Evolutionary conservation across 2,797 vertebrate species (phyloP), one percentile per base, ranked within the genome.

Genomic region (Austrolebias charrua): DNA sequence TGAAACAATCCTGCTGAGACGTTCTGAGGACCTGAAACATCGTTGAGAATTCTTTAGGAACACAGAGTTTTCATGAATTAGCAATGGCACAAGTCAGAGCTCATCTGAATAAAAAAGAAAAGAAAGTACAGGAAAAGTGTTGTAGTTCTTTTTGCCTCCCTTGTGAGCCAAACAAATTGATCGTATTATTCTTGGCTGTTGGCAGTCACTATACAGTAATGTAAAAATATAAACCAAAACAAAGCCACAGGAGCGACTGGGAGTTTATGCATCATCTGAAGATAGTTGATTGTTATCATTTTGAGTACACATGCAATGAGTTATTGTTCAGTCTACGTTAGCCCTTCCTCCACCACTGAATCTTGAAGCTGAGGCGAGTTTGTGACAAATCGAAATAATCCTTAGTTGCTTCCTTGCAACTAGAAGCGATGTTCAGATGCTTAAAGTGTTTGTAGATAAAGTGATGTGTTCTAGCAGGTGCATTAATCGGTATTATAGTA

Each of bases 221-320:
- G 78, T 80, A 88, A 87, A 54, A 65, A 75, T 76, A 71, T 71
- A 81, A 85, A 85, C 80, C 74, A 84, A 78, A 86, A 89, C 66
- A 63, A 60, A 58, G 53, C 64, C 67, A 76, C 29, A 66, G 79
- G 65, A 85, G 68, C 82, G 75, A 80, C 71, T n/a, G 68, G 79
- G 75, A 74, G 69, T 73, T 80, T 77, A 81, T 84, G 76, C 81
- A 77, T 84, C 69, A 82, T 14, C 64, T 61, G 50, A 69, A 52
- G 20, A 71, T 63, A 48, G 69, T 71, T 73, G 71, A 79, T 82
- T 70, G 69, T 82, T 71, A 80, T 83, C 71, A 63, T 80, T 84
- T 77, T 76, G 53, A 65, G 54, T 74, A 64, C 63, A 59, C 66
- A 72, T 75, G 33, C 44, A 73, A 52, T 35, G 65, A 73, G 54